Conservation (phyloP, 2,113 vertebrate genomes). For the Gracilinanus agilis region DNA sequence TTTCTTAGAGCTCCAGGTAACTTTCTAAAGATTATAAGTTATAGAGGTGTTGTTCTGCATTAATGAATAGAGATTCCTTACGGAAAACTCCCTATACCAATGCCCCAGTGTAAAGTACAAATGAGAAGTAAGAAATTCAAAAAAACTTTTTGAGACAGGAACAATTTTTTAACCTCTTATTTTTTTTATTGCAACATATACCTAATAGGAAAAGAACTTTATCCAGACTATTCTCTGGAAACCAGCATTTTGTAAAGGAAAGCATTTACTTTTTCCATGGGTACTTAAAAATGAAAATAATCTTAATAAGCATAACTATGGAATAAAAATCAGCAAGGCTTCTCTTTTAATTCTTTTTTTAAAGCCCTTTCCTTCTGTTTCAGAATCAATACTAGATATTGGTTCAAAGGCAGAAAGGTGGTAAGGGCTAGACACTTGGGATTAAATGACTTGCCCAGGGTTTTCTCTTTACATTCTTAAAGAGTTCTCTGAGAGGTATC, state of each 20-base stretch:
- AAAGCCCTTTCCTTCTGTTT: neutral
- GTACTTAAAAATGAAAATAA: neutral
- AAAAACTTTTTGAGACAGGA: neutral
- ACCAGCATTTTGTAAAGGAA: neutral
- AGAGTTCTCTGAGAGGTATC: neutral
- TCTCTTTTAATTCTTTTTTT: neutral
- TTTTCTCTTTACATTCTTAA: neutral
- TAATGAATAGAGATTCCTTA: neutral
- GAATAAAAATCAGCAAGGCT: neutral
- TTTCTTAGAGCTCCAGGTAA: neutral
- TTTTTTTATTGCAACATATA: neutral
- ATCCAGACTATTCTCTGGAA: neutral
- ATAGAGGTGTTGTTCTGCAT: neutral
- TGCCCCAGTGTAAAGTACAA: neutral
- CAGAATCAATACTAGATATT: no score
- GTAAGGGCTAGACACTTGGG: no score
- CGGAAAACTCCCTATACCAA: neutral
- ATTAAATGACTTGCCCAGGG: no score
- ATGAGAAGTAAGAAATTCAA: neutral
- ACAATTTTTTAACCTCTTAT: neutral
- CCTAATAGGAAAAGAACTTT: neutral
- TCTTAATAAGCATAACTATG: neutral
- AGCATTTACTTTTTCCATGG: neutral
- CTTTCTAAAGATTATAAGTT: neutral
- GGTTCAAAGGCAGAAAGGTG: no score